Evolutionary conservation across 2,797 vertebrate species (phyloP).

Genomic region (Phoebastria nigripes): DNA sequence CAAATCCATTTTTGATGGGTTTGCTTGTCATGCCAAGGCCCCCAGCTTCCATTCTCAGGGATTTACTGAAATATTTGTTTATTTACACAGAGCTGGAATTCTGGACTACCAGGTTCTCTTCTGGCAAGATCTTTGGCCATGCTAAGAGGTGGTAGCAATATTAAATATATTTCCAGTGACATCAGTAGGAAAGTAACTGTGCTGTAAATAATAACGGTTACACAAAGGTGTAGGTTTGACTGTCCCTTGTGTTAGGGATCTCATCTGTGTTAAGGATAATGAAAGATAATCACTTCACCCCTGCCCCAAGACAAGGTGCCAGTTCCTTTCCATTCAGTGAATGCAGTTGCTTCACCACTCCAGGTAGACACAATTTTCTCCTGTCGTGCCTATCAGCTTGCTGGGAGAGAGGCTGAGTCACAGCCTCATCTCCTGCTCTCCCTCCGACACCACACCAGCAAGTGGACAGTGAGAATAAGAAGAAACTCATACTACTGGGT

Average conservation of each 20-base stretch:
- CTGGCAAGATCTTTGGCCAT: neutral
- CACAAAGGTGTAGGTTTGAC: neutral
- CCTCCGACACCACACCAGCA: neutral
- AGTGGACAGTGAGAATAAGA: neutral
- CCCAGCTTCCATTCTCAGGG: slow-evolving; percentile 11
- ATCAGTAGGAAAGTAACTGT: neutral
- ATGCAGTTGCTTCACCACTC: neutral
- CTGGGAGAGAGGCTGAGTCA: neutral
- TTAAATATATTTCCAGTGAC: slow-evolving; percentile 12
- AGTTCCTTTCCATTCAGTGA: neutral
- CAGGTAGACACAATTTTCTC: neutral
- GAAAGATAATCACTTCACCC: neutral
- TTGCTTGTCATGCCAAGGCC: slow-evolving; percentile 28
- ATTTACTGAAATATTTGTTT: slow-evolving; percentile 49
- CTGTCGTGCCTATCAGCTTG: accelerated
- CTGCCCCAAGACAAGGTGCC: neutral
- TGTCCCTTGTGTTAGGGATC: neutral
- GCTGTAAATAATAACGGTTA: neutral
- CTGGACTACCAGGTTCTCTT: neutral
- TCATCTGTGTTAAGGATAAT: neutral
- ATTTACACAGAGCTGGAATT: slow-evolving; percentile 22
- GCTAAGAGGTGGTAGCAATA: neutral
- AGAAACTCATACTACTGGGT: accelerated
- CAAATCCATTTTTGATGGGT: slow-evolving; percentile 23
- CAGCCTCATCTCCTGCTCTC: neutral